Conservation (phyloP, 2,113 vertebrate genomes). For the Myodes glareolus region DNA sequence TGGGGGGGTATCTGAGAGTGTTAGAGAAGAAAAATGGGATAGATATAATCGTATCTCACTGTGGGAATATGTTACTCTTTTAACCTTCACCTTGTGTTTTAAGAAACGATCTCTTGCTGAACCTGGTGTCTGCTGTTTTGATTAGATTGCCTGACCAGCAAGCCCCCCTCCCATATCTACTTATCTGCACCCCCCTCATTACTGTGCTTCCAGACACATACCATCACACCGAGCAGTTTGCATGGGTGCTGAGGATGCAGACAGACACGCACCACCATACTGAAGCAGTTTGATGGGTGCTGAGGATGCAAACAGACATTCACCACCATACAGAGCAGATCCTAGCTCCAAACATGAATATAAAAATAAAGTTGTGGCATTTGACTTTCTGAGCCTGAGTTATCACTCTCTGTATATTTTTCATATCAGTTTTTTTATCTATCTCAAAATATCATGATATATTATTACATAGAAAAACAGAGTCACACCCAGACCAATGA, state of each 20-base stretch:
- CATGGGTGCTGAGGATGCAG: background rate
- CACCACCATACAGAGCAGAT: too few species aligned
- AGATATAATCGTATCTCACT: background rate
- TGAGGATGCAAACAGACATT: background rate
- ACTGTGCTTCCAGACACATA: background rate
- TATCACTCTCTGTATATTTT: background rate
- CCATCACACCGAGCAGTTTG: background rate
- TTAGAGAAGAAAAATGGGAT: background rate
- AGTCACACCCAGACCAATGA: background rate
- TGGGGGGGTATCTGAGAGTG: background rate
- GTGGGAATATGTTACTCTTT: background rate
- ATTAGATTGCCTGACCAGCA: background rate
- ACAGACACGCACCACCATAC: too few species aligned
- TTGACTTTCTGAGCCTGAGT: background rate
- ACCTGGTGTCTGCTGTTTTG: background rate
- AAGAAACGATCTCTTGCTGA: background rate
- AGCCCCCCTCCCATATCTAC: background rate
- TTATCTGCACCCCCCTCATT: background rate
- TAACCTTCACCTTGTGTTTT: background rate
- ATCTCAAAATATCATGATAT: background rate
- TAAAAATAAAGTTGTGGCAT: background rate
- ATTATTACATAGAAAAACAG: conserved; percentile 6
- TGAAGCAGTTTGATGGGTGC: background rate
- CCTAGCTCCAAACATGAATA: too few species aligned
- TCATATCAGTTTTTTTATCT: background rate